phyloP scores from a whole-genome alignment of 2,797 vertebrate species.

The Dipus sagitta region DNA sequence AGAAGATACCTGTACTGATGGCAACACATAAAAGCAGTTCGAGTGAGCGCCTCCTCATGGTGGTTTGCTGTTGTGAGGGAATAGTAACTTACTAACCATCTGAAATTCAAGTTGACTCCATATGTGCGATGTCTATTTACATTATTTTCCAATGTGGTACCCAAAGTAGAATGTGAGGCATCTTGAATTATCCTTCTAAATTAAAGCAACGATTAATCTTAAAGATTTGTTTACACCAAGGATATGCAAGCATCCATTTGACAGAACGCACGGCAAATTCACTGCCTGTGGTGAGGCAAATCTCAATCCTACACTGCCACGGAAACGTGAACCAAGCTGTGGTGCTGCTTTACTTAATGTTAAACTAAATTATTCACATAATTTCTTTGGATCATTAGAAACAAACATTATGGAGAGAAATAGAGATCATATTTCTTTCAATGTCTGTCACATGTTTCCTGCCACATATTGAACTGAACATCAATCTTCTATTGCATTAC shows the following conservation, averaged over 20 bases:
- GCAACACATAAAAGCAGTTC: neutral
- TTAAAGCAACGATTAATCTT: neutral
- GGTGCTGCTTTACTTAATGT: neutral
- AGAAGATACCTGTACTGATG: neutral
- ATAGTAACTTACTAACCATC: neutral
- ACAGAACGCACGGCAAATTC: neutral
- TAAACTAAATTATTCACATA: neutral
- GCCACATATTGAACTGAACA: neutral
- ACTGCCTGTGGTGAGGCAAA: neutral
- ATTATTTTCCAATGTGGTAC: neutral
- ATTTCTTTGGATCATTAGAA: neutral
- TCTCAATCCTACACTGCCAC: neutral
- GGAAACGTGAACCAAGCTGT: neutral
- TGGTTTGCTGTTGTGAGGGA: rapidly evolving
- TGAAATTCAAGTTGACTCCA: neutral
- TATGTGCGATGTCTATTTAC: neutral
- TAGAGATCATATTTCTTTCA: neutral
- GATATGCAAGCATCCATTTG: neutral
- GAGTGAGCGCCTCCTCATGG: neutral
- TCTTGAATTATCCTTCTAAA: neutral
- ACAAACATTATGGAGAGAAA: neutral
- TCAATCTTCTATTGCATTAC: neutral
- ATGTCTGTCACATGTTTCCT: neutral
- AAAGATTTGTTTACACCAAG: neutral
- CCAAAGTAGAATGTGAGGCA: neutral